A percentile compares a stretch with the other conserved stretches of the same genome.
Evolutionary conservation across 2,113 vertebrate species (phyloP).

Genomic region (Neolamprologus falcicula): DNA sequence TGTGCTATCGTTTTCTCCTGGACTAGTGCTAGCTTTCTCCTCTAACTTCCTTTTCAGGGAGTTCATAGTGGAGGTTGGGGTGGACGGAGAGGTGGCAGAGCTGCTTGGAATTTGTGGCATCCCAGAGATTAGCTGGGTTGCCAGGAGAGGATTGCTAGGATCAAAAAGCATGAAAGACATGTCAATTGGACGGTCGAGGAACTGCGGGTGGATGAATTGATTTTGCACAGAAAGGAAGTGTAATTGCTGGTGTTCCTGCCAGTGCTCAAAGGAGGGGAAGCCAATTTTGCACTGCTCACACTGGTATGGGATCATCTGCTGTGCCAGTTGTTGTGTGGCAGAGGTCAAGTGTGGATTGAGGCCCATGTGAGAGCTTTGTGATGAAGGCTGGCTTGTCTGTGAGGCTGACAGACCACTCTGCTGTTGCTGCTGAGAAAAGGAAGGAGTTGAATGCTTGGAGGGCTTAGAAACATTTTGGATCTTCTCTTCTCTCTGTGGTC

Average conservation of each 20-base stretch:
- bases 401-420: conserved; percentile 79
- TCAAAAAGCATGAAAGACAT: conserved; percentile 99
- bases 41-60: conserved; percentile 96
- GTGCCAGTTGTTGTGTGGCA: conserved; percentile 86
- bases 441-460: conserved; percentile 79
- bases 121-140: conserved; percentile 91
- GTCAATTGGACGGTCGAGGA: conserved; percentile 91
- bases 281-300: conserved; percentile 98
- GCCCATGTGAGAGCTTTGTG: conserved; percentile 85
- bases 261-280: conserved; percentile 97
- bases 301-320: conserved; percentile 95
- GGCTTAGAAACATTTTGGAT: conserved; percentile 74
- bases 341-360: conserved; percentile 86
- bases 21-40: conserved; percentile 93
- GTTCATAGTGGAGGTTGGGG: conserved; percentile 93
- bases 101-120: conserved; percentile 90
- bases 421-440: conserved; percentile 81
- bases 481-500: conserved; percentile 80
- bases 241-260: conserved; percentile 99
- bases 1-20: conserved; percentile 93
- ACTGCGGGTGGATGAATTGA: conserved; percentile 97
- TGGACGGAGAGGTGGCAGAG: conserved; percentile 92
- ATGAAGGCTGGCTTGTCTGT: conserved; percentile 83
- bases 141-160: conserved; percentile 91
- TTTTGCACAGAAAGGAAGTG: conserved; percentile 97